phyloP scores from a whole-genome alignment of 2,797 vertebrate genomes.

The Artibeus lituratus region DNA sequence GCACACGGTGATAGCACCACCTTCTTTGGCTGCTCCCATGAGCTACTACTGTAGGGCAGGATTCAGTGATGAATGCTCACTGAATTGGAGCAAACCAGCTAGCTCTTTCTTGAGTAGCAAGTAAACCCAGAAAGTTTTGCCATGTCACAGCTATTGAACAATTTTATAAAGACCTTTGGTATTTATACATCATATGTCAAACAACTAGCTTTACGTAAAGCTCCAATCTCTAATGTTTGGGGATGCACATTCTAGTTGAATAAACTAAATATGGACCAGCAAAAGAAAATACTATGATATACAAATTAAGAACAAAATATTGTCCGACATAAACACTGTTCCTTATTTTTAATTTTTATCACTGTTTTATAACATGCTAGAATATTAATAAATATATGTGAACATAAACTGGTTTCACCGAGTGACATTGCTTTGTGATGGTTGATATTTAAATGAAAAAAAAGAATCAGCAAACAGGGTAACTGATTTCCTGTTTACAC shows the following conservation, averaged over 20 bases:
- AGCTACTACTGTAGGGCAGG: neutral
- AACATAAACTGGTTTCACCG: neutral
- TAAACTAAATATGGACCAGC: neutral
- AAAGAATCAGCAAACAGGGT: neutral
- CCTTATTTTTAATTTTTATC: neutral
- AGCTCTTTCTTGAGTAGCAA: neutral
- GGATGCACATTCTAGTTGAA: neutral
- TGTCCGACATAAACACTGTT: neutral
- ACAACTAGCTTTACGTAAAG: neutral
- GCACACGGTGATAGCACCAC: too few relatives aligned
- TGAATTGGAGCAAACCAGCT: neutral
- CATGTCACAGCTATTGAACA: neutral
- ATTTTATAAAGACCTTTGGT: neutral
- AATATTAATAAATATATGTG: neutral
- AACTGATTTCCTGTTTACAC: neutral
- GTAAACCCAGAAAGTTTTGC: neutral
- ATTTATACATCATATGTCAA: neutral
- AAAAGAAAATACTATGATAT: neutral
- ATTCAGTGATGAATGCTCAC: neutral
- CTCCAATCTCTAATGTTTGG: neutral
- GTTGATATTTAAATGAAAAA: neutral
- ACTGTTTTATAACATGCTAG: neutral
- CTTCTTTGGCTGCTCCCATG: neutral
- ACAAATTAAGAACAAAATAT: constrained; percentile 13
- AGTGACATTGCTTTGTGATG: neutral